phyloP scores from a whole-genome alignment of 2,797 vertebrate species.

The Gephyroberyx darwinii region DNA sequence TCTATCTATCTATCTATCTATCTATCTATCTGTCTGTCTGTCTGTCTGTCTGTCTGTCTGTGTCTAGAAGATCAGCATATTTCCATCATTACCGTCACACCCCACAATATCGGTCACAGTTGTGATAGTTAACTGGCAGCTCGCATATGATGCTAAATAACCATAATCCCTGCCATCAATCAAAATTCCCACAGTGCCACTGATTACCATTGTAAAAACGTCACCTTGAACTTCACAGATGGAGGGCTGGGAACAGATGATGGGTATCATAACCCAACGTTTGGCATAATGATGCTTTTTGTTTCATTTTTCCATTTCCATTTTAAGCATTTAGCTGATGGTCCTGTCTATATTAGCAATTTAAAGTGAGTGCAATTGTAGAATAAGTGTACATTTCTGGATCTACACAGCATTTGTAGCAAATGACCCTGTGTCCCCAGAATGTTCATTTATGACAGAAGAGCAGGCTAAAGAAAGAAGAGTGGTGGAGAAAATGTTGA shows the following conservation, averaged over 20 bases:
- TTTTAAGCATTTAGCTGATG: conserved; percentile 6
- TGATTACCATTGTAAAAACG: conserved; percentile 48
- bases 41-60: too few relatives aligned
- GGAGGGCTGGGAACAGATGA: conserved; percentile 37
- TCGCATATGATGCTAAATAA: conserved; percentile 58
- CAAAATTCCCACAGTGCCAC: conserved; percentile 31
- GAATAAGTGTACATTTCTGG: not conserved
- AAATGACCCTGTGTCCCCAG: too few relatives aligned
- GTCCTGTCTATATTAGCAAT: not conserved
- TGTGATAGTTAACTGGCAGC: conserved; percentile 65
- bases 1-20: conserved; percentile 7
- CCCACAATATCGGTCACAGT: conserved; percentile 62
- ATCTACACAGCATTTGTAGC: not conserved
- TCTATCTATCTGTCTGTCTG: not conserved
- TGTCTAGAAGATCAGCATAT: conserved; percentile 50
- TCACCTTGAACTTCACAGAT: conserved; percentile 52
- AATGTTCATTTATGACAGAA: too few relatives aligned
- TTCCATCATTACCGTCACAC: conserved; percentile 57
- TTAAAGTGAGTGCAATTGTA: not conserved
- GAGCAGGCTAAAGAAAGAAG: too few relatives aligned
- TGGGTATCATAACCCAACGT: conserved; percentile 34
- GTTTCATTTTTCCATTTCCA: conserved; percentile 20
- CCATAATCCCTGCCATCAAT: conserved; percentile 59
- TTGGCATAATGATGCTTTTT: conserved; percentile 6
- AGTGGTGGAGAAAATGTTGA: too few relatives aligned